Evolutionary conservation across 2,888 invertebrate genomes (phyloP).

Genomic region (Plutella xylostella): DNA sequence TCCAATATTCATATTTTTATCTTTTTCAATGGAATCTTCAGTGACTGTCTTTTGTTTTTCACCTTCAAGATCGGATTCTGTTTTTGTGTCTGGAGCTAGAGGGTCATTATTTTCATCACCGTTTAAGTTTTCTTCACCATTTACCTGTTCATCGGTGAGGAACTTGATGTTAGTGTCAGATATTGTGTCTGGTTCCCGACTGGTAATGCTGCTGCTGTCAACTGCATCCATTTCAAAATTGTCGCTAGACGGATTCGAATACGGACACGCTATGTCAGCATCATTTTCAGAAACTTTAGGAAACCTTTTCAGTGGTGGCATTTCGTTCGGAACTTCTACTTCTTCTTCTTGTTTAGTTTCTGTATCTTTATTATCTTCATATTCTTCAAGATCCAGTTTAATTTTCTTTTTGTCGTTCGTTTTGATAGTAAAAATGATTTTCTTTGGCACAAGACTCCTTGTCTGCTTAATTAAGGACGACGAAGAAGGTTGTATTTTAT

Average conservation of each 20-base stretch:
- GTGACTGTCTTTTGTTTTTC: background rate
- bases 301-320: constrained; percentile 15
- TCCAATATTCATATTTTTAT: background rate
- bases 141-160: constrained; percentile 19
- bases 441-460: too few species aligned
- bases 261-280: constrained; percentile 1
- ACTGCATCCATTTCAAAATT: too few species aligned
- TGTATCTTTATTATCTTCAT: constrained; percentile 10
- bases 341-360: background rate
- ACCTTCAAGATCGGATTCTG: too few species aligned
- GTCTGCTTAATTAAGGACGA: too few species aligned
- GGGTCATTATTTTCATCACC: too few species aligned
- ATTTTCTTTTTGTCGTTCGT: constrained; percentile 7
- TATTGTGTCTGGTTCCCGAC: constrained; percentile 20
- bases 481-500: too few species aligned
- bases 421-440: background rate
- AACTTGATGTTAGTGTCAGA: constrained; percentile 25
- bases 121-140: background rate
- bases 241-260: constrained; percentile 13
- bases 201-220: constrained; percentile 8
- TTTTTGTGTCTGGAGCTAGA: too few species aligned
- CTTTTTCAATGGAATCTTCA: background rate
- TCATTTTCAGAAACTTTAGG: constrained; percentile 7
- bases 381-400: too few species aligned
- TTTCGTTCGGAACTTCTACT: constrained; percentile 9